Percentiles rank a stretch among this genome's conserved stretches.
Evolutionary conservation across 2,888 invertebrate genomes (phyloP).

Genomic region (Sesia apiformis): DNA sequence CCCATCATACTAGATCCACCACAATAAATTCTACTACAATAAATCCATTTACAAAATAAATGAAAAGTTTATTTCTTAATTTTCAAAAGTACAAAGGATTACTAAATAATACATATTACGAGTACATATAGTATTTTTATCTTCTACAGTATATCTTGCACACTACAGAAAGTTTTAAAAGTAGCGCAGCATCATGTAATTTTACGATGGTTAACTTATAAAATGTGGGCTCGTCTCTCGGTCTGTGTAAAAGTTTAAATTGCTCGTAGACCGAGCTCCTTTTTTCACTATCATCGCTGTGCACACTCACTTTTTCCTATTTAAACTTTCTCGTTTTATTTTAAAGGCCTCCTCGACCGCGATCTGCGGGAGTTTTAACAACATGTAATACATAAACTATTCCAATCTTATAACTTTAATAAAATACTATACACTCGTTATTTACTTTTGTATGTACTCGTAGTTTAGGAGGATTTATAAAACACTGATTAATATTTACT

Average conservation of each 20-base stretch:
- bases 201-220: slow-evolving; percentile 52
- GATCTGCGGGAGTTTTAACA: slow-evolving; percentile 11
- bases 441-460: too few relatives aligned
- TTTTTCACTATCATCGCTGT: slow-evolving; percentile 65
- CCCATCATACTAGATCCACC: too few relatives aligned
- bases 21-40: too few relatives aligned
- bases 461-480: too few relatives aligned
- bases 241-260: slow-evolving; percentile 60
- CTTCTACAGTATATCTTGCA: not conserved
- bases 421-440: too few relatives aligned
- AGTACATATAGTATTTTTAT: too few relatives aligned
- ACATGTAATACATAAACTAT: not conserved
- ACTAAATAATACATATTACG: too few relatives aligned
- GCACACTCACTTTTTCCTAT: slow-evolving; percentile 64
- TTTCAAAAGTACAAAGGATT: too few relatives aligned
- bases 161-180: slow-evolving; percentile 16
- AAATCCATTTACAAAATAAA: too few relatives aligned
- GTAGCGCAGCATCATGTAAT: slow-evolving; percentile 47
- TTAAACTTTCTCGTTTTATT: slow-evolving; percentile 69
- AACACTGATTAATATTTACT: too few relatives aligned
- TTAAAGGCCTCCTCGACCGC: slow-evolving; percentile 32
- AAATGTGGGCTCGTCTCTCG: slow-evolving; percentile 45
- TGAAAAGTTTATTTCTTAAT: too few relatives aligned
- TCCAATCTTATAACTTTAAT: not conserved
- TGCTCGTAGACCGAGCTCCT: slow-evolving; percentile 33